Conservation (phyloP, 2,888 invertebrate species). For the Lordiphosa andalusiaca region DNA sequence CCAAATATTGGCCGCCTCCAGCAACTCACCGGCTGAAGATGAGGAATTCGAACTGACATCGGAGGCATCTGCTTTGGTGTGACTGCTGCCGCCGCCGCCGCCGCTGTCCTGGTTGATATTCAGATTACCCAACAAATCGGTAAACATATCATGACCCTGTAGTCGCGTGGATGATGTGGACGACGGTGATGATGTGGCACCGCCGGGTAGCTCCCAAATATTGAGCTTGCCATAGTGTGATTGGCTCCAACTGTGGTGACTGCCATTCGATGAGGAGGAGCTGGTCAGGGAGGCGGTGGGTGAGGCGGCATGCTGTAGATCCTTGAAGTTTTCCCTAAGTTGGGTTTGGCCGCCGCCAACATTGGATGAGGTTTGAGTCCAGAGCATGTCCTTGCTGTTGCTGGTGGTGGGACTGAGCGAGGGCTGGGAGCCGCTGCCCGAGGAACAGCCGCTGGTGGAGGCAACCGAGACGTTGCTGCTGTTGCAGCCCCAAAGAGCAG, state of each 20-base stretch:
- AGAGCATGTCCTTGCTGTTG: constrained; percentile 80
- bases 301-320: constrained; percentile 60
- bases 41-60: constrained; percentile 74
- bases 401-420: constrained; percentile 78
- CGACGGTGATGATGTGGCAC: constrained; percentile 21
- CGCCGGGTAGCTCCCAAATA: constrained; percentile 77
- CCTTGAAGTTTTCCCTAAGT: constrained; percentile 51
- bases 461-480: constrained; percentile 57
- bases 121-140: constrained; percentile 78
- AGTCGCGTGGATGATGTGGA: constrained; percentile 5
- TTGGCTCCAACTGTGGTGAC: constrained; percentile 24
- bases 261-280: constrained; percentile 52
- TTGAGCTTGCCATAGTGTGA: constrained; percentile 72
- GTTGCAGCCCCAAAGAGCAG: constrained; percentile 78
- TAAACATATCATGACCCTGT: constrained; percentile 69
- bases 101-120: constrained; percentile 51
- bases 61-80: constrained; percentile 40
- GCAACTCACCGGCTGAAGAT: constrained; percentile 55
- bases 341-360: constrained; percentile 51
- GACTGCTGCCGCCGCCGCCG: constrained; percentile 17
- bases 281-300: constrained; percentile 49
- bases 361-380: constrained; percentile 78
- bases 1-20: constrained; percentile 63
- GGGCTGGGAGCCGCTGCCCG: constrained; percentile 75
- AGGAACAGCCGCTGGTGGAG: constrained; percentile 74